Base-by-base conservation (phyloP, 2,797 vertebrate genomes). In the Hippocampus kuda region DNA sequence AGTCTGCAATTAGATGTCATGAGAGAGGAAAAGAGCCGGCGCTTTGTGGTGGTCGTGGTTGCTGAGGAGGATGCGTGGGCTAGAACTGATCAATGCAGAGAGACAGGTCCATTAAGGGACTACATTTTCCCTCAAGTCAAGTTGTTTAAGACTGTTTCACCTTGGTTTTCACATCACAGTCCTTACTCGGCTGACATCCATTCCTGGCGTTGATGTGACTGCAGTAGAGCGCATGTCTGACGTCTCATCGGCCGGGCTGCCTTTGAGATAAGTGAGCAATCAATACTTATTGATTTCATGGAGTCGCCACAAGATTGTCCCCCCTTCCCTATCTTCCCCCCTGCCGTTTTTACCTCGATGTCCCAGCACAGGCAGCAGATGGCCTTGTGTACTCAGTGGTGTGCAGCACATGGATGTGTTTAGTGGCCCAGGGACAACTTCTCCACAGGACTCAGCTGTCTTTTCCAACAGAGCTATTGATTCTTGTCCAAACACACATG, bases 191-290 rank as follows among this genome's bases (percentile, higher is more conserved):
- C 62, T 34, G 42, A 67, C 64, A 41, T 27, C 59, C 68, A 44
- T 56, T 67, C 65, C 54, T 18, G 16, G 5, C 70, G 68, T 70
- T 63, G 22, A 48, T 44, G 44, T 72, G 60, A 27, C 71, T 67
- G 74, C 71, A 67, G 68, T 66, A 74, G 77, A 78, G 77, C 70
- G 75, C 51, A 77, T 69, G 75, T 72, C 70, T 73, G 79, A 77
- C 77, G 82, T 74, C 79, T 81, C 77, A 84, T 86, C 83, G 80
- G 74, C 78, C 68, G 8, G 65, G 61, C 83, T 73, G 73, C 62
- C 68, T 77, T 72, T 76, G 73, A 86, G 84, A 88, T 86, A 85
- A 86, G 81, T 81, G 77, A 69, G 46, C 65, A 84, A 88, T 90
- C 88, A 53, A 89, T 89, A 71, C 41, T 22, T 77, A 87, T 86